phyloP scores from a whole-genome alignment of 2,888 invertebrate species.

The Orthosia gracilis region DNA sequence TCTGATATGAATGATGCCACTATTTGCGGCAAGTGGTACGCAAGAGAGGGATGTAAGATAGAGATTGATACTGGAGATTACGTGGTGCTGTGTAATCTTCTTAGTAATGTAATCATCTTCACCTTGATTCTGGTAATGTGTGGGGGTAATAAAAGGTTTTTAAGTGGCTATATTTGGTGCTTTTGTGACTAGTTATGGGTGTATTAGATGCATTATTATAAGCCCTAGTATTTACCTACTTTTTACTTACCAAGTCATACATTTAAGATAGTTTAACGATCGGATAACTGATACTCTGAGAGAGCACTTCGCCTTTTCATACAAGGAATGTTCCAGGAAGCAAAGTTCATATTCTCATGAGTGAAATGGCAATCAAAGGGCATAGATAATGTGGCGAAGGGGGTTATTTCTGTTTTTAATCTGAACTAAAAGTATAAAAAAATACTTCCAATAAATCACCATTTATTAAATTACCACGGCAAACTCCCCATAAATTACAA shows the following conservation, averaged over 20 bases:
- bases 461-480: neutral
- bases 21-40: slow-evolving; percentile 56
- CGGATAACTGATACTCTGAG: neutral
- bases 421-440: too few relatives aligned
- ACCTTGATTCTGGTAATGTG: slow-evolving; percentile 32
- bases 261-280: neutral
- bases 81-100: slow-evolving; percentile 39
- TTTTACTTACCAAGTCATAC: neutral
- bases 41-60: slow-evolving; percentile 33
- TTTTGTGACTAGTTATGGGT: neutral
- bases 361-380: too few relatives aligned
- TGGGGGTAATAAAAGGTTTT: neutral
- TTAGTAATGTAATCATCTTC: slow-evolving; percentile 40
- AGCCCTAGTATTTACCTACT: neutral
- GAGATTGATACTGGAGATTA: slow-evolving; percentile 54
- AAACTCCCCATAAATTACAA: slow-evolving; percentile 22
- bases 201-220: neutral
- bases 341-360: neutral
- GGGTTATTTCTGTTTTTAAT: too few relatives aligned
- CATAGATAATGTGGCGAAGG: too few relatives aligned
- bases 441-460: slow-evolving; percentile 27
- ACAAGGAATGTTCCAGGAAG: neutral
- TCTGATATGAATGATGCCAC: slow-evolving; percentile 56
- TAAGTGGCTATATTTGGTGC: neutral
- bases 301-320: neutral